These are phyloP conservation scores for Crenuchus spilurus DNA, from an alignment of 2,797 vertebrate species.

Conservation along the genomic window DNA sequence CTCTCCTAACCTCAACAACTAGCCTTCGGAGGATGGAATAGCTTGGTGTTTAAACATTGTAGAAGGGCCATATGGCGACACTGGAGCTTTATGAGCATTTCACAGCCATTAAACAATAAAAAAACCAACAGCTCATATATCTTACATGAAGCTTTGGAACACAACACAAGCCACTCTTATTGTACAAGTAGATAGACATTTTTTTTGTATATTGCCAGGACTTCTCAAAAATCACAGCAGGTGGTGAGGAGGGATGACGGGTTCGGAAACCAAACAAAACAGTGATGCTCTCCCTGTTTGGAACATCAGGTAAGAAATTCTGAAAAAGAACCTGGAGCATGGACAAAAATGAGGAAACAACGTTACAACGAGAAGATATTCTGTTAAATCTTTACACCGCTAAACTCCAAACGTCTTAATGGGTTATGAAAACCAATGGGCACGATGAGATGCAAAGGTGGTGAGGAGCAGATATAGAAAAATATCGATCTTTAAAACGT, in stretches of 20 bases:
- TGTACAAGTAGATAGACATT: slow-evolving; percentile 42
- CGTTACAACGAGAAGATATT: slow-evolving; percentile 32
- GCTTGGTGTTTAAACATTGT: neutral
- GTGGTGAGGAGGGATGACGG: slow-evolving; percentile 1
- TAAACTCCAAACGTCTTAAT: slow-evolving; percentile 22
- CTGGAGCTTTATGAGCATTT: slow-evolving; percentile 45
- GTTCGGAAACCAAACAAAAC: neutral
- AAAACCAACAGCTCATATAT: slow-evolving; percentile 50
- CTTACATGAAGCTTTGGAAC: slow-evolving; percentile 53
- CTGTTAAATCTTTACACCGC: slow-evolving; percentile 36
- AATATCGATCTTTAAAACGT: slow-evolving; percentile 81
- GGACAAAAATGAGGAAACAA: slow-evolving; percentile 26
- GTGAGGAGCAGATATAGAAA: slow-evolving; percentile 80
- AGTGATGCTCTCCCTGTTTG: neutral
- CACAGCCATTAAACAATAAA: slow-evolving; percentile 51
- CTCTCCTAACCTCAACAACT: too few species aligned
- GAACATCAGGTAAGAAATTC: slow-evolving; percentile 17
- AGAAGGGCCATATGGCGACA: neutral
- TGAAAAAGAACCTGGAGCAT: slow-evolving; percentile 13
- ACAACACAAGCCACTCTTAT: slow-evolving; percentile 52
- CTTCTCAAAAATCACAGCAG: slow-evolving; percentile 39
- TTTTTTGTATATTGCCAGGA: slow-evolving; percentile 41
- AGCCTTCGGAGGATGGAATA: neutral
- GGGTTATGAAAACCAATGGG: slow-evolving; percentile 40
- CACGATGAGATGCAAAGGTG: slow-evolving; percentile 35